Evolutionary conservation across 2,888 invertebrate genomes (phyloP), one percentile per base, ranked within the genome.

Genomic region (Aporophyla nigra): DNA sequence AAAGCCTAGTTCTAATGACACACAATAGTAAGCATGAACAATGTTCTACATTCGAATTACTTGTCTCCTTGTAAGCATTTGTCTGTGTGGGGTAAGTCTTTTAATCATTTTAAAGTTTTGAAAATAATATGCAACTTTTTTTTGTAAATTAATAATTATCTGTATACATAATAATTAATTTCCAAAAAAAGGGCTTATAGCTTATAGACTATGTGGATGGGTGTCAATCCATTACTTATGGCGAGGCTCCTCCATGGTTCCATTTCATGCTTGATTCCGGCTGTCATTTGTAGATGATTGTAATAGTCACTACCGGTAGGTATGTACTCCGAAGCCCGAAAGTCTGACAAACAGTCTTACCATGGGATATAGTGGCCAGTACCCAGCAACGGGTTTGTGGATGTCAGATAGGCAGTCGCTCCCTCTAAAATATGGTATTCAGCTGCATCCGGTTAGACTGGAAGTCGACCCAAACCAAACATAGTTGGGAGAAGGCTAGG

Each of bases 1-100:
- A 65, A 83, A 78, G 68, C 71, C 24, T 53, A 21, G 72, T 62
- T 67, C 21, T 40, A 61, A 27, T 77, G 70, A 43, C 27, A 69
- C 59, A 24, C 10, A n/a, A 70, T 46, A 46, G 69, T 74, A 53
- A 59, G 21, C 72, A n/a, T 66, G 27, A 74, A 86, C 74, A 67
- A 87, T 87, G 87, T 16, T 71, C 46, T 75, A 49, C 77, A 69
- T 76, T 81, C 61, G 62, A 40, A 71, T 81, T 40, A 51, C 61
- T 71, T 82, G 84, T 82, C 74, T 90, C 49, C 71, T 91, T 54
- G 51, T 88, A 27, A 74, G 82, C 74, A 82, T 86, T 74, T 78
- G 84, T 68, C 61, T 91, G 56, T 85, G 84, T 76, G 88, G 85
- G 91, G 93, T 93, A 84, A 92, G 92, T 86, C 65, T 43, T n/a